Evolutionary conservation across 2,797 vertebrate genomes (phyloP).

Genomic region (Crocidura indochinensis): DNA sequence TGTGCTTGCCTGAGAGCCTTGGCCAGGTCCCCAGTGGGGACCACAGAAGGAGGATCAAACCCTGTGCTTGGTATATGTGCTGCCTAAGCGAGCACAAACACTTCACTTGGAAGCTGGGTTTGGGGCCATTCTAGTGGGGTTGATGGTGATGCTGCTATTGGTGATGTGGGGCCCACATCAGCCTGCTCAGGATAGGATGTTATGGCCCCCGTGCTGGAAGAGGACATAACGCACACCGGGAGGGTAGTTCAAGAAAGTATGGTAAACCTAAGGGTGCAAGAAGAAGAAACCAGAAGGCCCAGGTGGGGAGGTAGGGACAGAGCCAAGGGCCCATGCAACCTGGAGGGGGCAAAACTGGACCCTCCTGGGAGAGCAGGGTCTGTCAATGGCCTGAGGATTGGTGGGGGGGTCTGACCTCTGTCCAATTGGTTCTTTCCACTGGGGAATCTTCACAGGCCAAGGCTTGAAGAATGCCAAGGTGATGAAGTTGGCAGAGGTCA

Average conservation of each 20-base stretch:
- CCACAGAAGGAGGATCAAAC: not conserved
- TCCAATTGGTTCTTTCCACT: slow-evolving; percentile 95
- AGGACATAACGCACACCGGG: slow-evolving; percentile 93
- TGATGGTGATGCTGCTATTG: slow-evolving; percentile 94
- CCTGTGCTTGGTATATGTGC: too few species aligned
- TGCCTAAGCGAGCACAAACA: too few species aligned
- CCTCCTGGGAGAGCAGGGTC: not conserved
- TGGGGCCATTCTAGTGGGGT: slow-evolving; percentile 76
- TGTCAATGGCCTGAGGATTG: not conserved
- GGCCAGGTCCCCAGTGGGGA: not conserved
- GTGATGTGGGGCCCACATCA: slow-evolving; percentile 96
- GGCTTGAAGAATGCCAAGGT: slow-evolving; percentile 90
- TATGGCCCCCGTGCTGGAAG: slow-evolving; percentile 95
- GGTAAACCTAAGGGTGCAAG: slow-evolving; percentile 89
- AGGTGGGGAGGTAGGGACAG: not conserved
- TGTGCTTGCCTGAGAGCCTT: not conserved
- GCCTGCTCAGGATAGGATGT: slow-evolving; percentile 95
- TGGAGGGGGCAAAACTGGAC: not conserved
- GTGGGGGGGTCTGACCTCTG: slow-evolving; percentile 88
- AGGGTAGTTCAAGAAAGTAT: slow-evolving; percentile 95
- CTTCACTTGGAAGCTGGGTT: rapidly evolving
- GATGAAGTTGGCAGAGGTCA: slow-evolving; percentile 89
- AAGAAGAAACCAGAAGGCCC: not conserved
- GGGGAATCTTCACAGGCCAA: slow-evolving; percentile 88
- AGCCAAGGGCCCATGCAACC: not conserved